Evolutionary conservation across 2,888 invertebrate species (phyloP), one percentile per base, ranked within the genome.

Genomic region (Aporophyla nigra): DNA sequence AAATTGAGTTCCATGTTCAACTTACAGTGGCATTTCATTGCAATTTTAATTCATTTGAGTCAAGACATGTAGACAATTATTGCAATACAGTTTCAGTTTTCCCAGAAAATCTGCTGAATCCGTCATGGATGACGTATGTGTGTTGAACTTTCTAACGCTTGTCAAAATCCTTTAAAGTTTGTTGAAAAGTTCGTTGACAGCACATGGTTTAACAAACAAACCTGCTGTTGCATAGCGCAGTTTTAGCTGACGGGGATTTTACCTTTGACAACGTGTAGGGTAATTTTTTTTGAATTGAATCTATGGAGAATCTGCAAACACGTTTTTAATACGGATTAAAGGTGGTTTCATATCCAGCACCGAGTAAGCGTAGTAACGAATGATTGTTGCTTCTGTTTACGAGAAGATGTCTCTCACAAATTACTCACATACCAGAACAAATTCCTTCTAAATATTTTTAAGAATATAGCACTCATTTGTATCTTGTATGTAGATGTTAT

Each of bases 121-220:
- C 27, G 16, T 58, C 33, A 40, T 62, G 61, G 76, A 43, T 67
- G 53, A 72, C 76, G 46, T 33, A 56, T 70, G 33, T 76, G 61
- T 76, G 61, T 70, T 27, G 27, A 76, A 70, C 62, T 76, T 54
- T 61, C 56, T 53, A 70, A 69, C 14, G n/a, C 53, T 46, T 70
- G 58, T 73, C 76, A 81, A 54, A 71, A 27, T 76, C 56, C 14
- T 46, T 80, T 69, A 72, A 66, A 54, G 46, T 70, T 81, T 53
- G 49, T 54, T 69, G 14, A 76, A 71, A 70, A 58, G 19, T 58
- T 24, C 12, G 10, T 14, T 68, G 12, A 21, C 9, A 10, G 53
- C 59, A 43, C 49, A 33, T 62, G 54, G 62, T 24, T 66, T 58
- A n/a, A 33, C 56, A 63, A 81, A 69, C 53, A 76, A 66, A 24